Evolutionary conservation across 2,113 vertebrate genomes (phyloP).

Genomic region (Brachirus orientalis): DNA sequence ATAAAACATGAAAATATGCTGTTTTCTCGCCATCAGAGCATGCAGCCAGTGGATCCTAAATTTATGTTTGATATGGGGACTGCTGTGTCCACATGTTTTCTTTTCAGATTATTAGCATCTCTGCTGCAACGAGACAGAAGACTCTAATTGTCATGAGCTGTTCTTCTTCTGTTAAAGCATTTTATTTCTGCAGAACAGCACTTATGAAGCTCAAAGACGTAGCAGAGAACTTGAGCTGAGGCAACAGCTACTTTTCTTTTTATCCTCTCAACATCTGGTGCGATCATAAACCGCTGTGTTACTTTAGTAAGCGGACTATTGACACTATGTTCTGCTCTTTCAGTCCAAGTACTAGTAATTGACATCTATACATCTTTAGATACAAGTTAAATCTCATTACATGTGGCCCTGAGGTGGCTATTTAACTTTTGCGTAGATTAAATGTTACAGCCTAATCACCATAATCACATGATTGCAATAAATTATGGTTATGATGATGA

Average conservation of each 20-base stretch:
- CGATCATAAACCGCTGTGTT: constrained; percentile 12
- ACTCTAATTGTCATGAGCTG: constrained; percentile 67
- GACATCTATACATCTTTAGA: constrained; percentile 38
- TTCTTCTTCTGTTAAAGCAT: constrained; percentile 9
- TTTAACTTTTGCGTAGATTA: constrained; percentile 59
- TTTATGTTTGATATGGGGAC: constrained; percentile 70
- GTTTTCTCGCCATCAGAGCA: constrained; percentile 66
- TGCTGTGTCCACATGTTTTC: constrained; percentile 72
- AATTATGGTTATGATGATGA: constrained; percentile 35
- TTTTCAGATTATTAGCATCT: constrained; percentile 38
- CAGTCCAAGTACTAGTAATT: constrained; percentile 50
- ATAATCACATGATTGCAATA: constrained; percentile 47
- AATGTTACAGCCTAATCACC: constrained; percentile 27
- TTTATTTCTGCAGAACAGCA: constrained; percentile 32
- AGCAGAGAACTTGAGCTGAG: constrained; percentile 35
- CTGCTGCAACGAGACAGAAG: constrained; percentile 30
- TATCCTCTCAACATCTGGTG: constrained; percentile 28
- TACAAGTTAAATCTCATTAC: constrained; percentile 52
- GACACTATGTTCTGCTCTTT: constrained; percentile 46
- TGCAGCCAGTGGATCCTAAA: constrained; percentile 68
- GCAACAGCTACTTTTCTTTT: constrained; percentile 11
- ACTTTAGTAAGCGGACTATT: constrained; percentile 31
- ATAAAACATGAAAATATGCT: constrained; percentile 84
- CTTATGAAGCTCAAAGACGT: constrained; percentile 28
- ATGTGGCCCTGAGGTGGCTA: constrained; percentile 51